These are phyloP conservation scores for Epistrophella euchroma DNA, from an alignment of 2,888 invertebrate genomes.

Conservation along the genomic window DNA sequence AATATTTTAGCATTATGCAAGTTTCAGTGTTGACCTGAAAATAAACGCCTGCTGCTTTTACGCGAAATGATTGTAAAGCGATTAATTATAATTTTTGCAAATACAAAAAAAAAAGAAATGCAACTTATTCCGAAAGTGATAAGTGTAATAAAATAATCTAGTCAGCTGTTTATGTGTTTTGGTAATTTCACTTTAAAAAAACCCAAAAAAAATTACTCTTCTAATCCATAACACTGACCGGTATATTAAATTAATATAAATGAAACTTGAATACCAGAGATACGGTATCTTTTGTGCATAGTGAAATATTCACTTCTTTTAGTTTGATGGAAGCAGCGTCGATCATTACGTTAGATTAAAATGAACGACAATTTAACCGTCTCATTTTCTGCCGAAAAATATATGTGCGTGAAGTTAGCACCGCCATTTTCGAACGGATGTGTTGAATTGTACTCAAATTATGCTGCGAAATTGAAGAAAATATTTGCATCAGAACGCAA, in stretches of 20 bases:
- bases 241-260: background rate
- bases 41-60: background rate
- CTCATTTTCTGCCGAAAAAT: too few relatives aligned
- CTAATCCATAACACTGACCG: background rate
- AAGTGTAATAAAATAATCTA: background rate
- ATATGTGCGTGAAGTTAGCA: too few relatives aligned
- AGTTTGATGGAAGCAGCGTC: too few relatives aligned
- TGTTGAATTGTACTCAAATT: too few relatives aligned
- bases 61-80: slow-evolving; percentile 11
- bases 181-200: background rate
- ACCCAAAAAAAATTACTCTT: background rate
- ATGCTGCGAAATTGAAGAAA: too few relatives aligned
- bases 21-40: background rate
- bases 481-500: too few relatives aligned
- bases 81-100: slow-evolving; percentile 16
- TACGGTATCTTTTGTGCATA: background rate
- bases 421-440: too few relatives aligned
- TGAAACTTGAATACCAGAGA: background rate
- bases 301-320: too few relatives aligned
- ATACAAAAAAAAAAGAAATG: background rate
- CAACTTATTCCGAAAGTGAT: background rate
- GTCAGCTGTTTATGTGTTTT: background rate
- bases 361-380: too few relatives aligned
- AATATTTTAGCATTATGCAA: slow-evolving; percentile 6
- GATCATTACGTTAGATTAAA: too few relatives aligned